Base-by-base conservation (phyloP, 1,140 invertebrate species). In the Mizuhopecten yessoensis region DNA sequence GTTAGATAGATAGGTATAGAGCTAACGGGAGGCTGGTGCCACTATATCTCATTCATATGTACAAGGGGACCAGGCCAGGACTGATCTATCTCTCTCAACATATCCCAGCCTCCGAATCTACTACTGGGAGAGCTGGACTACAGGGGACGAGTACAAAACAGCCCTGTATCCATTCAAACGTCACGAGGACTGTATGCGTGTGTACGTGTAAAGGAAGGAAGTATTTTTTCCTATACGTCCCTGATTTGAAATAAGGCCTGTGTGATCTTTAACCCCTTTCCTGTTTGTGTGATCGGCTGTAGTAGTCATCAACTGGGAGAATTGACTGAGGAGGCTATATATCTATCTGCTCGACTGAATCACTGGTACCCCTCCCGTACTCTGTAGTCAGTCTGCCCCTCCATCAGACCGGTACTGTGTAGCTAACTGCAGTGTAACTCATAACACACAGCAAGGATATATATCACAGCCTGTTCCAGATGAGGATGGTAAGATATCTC, bases 181-280 rank as follows among this genome's bases (percentile, higher is more conserved):
- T 17, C 42, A 13, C 42, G 17, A 45, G 42, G 42, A 20, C 9
- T 20, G 42, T 45, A 17, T 45, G 42, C 17, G 1, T 29, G 57
- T 75, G 57, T 75, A 17, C 57, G 13, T 39, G 36, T 75, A 75
- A 1, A 75, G 57, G 57, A 75, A 75, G 57, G 57, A 75, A 75
- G 57, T 75, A n/a, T 75, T 75, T 75, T n/a, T 75, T 75, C 57
- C 57, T 75, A 75, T 75, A 29, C n/a, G 29, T n/a, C 57, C 3
- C n/a, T n/a, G n/a, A n/a, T n/a, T n/a, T n/a, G n/a, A n/a, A n/a
- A 17, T 29, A 75, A n/a, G n/a, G 57, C 57, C 57, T 75, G 57
- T 75, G 57, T 75, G 57, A 75, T 75, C 57, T 75, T n/a, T 75
- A n/a, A 75, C 57, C 57, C 57, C n/a, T 75, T 75, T 75, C 57